Evolutionary conservation across 2,888 invertebrate species (phyloP).

Genomic region (Tenthredo mesomela): DNA sequence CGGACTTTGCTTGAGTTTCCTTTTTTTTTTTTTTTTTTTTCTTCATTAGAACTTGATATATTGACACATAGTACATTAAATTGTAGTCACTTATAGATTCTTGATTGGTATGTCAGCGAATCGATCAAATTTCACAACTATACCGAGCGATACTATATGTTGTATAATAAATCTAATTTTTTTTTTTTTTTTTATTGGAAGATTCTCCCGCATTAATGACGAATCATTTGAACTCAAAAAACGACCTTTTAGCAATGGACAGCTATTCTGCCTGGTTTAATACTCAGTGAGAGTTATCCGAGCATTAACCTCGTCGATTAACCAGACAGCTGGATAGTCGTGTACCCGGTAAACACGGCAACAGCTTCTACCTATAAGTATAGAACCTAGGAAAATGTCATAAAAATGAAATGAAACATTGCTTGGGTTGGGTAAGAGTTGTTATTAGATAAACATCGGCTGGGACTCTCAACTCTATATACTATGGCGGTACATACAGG

Average conservation of each 20-base stretch:
- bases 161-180: background rate
- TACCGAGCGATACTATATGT: background rate
- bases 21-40: background rate
- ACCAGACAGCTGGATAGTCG: conserved; percentile 25
- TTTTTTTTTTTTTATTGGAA: background rate
- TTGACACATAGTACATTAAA: background rate
- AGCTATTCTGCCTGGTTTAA: background rate
- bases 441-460: conserved; percentile 44
- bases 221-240: background rate
- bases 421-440: conserved; percentile 45
- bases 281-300: conserved; percentile 40
- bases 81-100: background rate
- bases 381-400: conserved; percentile 30
- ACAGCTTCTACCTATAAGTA: conserved; percentile 23
- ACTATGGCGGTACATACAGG: too few relatives aligned
- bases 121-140: background rate
- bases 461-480: conserved; percentile 8
- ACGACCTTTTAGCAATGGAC: background rate
- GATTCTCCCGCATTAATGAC: background rate
- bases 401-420: conserved; percentile 47
- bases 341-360: conserved; percentile 1
- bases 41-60: background rate
- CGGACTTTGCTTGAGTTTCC: background rate
- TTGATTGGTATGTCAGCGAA: background rate
- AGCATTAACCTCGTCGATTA: conserved; percentile 41